phyloP scores from a whole-genome alignment of 1,140 invertebrate genomes.

The Ganaspis sp. region DNA sequence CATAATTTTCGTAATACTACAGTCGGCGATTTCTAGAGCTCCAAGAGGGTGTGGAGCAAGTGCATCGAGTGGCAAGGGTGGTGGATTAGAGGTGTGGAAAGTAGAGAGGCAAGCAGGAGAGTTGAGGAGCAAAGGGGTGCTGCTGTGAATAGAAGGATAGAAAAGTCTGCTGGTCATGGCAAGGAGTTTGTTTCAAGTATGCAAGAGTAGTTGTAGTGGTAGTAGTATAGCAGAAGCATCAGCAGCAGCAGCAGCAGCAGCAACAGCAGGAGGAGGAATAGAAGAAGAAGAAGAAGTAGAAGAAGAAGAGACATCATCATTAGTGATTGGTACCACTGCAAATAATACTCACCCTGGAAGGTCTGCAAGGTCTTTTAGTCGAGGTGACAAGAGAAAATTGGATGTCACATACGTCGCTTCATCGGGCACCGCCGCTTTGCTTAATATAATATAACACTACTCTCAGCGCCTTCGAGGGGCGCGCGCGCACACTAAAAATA shows the following conservation, averaged over 20 bases:
- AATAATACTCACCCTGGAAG: conserved; percentile 62
- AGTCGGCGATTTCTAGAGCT: conserved; percentile 17
- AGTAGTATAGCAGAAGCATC: no score
- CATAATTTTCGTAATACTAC: conserved; percentile 44
- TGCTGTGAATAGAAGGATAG: background rate
- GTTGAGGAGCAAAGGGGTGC: background rate
- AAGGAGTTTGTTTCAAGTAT: no score
- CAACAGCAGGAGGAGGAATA: background rate
- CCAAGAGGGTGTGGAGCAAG: conserved; percentile 22
- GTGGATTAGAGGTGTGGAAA: background rate
- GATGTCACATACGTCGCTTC: conserved; percentile 69
- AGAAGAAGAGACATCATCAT: background rate
- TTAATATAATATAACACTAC: conserved; percentile 48
- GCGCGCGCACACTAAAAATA: conserved; percentile 70
- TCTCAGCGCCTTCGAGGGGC: conserved; percentile 47
- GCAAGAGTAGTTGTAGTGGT: no score
- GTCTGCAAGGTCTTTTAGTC: conserved; percentile 53
- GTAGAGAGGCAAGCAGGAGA: background rate
- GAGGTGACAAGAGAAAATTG: conserved; percentile 49
- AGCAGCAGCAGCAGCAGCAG: no score
- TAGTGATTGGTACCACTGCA: conserved; percentile 38
- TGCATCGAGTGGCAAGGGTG: background rate
- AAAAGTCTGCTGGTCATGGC: background rate
- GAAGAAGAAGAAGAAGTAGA: background rate
- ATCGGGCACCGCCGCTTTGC: conserved; percentile 59